Base-by-base conservation (phyloP, 2,113 vertebrate genomes). In the Prochilodus magdalenae region DNA sequence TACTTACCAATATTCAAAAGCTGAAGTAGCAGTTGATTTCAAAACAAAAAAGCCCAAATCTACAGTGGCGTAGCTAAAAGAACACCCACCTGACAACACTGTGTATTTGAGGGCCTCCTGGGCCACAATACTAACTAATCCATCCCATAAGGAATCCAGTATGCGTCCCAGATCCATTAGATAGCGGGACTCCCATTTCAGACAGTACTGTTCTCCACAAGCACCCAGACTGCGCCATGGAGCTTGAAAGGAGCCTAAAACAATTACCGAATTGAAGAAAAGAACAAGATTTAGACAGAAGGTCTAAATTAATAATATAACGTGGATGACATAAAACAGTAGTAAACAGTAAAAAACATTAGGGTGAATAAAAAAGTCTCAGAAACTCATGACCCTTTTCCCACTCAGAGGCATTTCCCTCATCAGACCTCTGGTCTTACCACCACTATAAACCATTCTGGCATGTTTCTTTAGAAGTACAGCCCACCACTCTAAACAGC, bases 31-130 rank as follows among this genome's bases (percentile, higher is more conserved):
- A 8, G 40, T 44, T 44, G 40, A 44, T 44, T 44, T 44, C 40
- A 10, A 51, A 5, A 2, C 5, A 2, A 51, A 51, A 14, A 3
- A 18, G 18, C 49, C 20, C 12, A 59, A 55, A 40, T 27, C 14
- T 59, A 33, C 29, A 57, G 55, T 22, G 15, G 29, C 1, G 5
- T 36, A 53, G 27, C 44, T 51, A 15, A 26, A 14, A 40, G 7
- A 51, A 66, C 14, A 12, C 91, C 88, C 86, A 98, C 98, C 98
- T 83, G 97, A 97, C 22, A 99, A 90, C 66, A 98, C 93, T 0
- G 98, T 99, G 92, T 97, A 96, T 88, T 99, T 99, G 3, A 99
- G 92, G 14, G 98, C 98, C 89, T 99, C 97, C 87, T 99, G 98
- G 14, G 98, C 97, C 86, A 98, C 92, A 59, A 98, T 94, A 91